A percentile compares a stretch with the other conserved stretches of the same genome.
Conservation (phyloP, 2,797 vertebrate genomes). For the Delichon dasypus region DNA sequence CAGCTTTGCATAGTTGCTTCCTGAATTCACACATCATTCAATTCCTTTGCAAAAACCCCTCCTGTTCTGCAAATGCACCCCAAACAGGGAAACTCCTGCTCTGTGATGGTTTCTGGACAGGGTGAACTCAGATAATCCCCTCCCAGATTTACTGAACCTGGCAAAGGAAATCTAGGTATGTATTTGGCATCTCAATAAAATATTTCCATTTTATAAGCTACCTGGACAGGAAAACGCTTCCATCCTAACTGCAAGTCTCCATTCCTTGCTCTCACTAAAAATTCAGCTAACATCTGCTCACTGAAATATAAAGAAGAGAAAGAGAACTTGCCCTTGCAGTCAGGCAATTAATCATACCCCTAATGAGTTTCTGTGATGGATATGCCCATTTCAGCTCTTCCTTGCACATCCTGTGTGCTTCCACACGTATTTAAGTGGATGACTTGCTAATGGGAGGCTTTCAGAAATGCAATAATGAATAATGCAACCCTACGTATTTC, state of each 20-base stretch:
- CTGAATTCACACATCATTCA: background rate
- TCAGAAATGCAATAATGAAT: background rate
- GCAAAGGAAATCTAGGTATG: background rate
- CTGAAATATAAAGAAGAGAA: background rate
- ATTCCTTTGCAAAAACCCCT: background rate
- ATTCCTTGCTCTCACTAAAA: background rate
- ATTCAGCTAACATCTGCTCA: background rate
- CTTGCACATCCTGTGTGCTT: background rate
- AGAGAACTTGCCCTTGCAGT: background rate
- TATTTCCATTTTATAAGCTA: background rate
- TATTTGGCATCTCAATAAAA: background rate
- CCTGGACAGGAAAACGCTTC: background rate
- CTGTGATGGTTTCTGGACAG: background rate
- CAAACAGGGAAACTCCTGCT: background rate
- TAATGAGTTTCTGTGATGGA: background rate
- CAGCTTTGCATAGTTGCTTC: fast-evolving
- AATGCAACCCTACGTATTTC: fast-evolving
- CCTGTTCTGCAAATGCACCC: background rate
- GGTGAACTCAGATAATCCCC: background rate
- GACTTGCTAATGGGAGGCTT: background rate
- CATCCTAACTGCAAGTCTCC: background rate
- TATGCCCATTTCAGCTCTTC: background rate
- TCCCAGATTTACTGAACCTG: background rate
- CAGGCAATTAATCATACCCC: background rate
- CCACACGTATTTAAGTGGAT: no score